Evolutionary conservation across 2,113 vertebrate species (phyloP), one percentile per base, ranked within the genome.

Genomic region (Pelecanoides urinatrix): DNA sequence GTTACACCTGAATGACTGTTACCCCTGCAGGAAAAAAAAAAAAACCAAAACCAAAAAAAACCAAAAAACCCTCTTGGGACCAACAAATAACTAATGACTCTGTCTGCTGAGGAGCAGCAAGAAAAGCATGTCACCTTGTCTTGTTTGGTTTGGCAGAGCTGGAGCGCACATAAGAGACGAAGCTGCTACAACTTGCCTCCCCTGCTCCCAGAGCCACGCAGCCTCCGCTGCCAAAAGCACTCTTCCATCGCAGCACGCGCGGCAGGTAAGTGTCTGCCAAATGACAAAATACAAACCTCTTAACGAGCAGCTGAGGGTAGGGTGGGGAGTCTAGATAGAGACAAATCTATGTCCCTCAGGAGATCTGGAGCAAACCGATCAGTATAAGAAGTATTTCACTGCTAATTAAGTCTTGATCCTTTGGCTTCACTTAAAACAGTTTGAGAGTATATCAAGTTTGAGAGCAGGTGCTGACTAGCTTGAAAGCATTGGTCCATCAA

Each of bases 401-500:
- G 94, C 97, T 98, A 98, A 98, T 98, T 98, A 98, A 98, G 97
- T 97, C 97, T 96, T 98, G 98, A 98, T 98, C 96, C 97, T 95
- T 97, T 98, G 98, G 98, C 98, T 98, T 96, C 84, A 97, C 97
- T 98, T 98, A 95, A 98, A 98, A 98, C 97, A 88, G 81, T 95
- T 95, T 94, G 86, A 86, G 95, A 95, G 96, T 90, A 92, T 96
- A 98, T 98, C 94, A 94, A 96, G 88, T 97, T 96, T 93, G 96
- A 97, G 88, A 98, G 97, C 98, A 98, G 98, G 98, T 98, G 98
- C 97, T 97, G 96, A 98, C 98, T 98, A 96, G 98, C 95, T 97
- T 95, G 94, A 98, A 97, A 97, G 97, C 87, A 50, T 71, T 89
- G 93, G 97, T 94, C 97, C 94, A 80, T 97, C 97, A 95, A 82